A percentile compares a stretch with the other conserved stretches of the same genome.
phyloP scores from a whole-genome alignment of 2,888 invertebrate species.

The Adela reaumurella region DNA sequence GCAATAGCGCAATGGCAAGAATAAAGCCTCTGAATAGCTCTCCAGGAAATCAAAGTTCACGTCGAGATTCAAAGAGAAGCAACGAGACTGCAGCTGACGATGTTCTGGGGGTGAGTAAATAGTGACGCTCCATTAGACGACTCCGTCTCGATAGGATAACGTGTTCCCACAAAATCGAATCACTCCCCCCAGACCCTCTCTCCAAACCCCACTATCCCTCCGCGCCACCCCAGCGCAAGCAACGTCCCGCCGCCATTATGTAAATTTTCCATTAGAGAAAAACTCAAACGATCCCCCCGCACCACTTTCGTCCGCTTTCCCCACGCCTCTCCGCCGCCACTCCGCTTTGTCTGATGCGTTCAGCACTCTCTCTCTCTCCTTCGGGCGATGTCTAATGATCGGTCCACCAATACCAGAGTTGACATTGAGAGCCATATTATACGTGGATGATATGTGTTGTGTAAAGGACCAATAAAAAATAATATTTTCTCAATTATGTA shows the following conservation, averaged over 20 bases:
- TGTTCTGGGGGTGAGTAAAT: slow-evolving; percentile 25
- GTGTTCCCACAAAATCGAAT: slow-evolving; percentile 43
- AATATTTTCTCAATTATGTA: too few species aligned
- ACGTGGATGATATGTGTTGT: too few species aligned
- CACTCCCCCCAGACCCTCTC: slow-evolving; percentile 20
- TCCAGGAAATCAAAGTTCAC: too few species aligned
- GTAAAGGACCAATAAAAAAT: too few species aligned
- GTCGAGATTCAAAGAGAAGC: too few species aligned
- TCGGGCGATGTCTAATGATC: background rate
- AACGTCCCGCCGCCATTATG: slow-evolving; percentile 29
- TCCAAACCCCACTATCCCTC: too few species aligned
- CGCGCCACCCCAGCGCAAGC: too few species aligned
- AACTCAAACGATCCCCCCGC: slow-evolving; percentile 31
- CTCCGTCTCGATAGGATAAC: slow-evolving; percentile 18
- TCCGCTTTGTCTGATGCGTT: background rate
- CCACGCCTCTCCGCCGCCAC: background rate
- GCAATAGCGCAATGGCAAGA: too few species aligned
- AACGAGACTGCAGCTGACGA: too few species aligned
- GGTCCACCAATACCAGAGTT: background rate
- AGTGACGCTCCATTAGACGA: slow-evolving; percentile 34
- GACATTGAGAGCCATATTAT: too few species aligned
- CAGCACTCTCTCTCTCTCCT: background rate
- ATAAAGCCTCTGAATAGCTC: too few species aligned
- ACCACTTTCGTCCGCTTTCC: slow-evolving; percentile 7
- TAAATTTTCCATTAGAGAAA: slow-evolving; percentile 48